Conservation (phyloP, 2,113 vertebrate genomes). For the Dromaius novaehollandiae region DNA sequence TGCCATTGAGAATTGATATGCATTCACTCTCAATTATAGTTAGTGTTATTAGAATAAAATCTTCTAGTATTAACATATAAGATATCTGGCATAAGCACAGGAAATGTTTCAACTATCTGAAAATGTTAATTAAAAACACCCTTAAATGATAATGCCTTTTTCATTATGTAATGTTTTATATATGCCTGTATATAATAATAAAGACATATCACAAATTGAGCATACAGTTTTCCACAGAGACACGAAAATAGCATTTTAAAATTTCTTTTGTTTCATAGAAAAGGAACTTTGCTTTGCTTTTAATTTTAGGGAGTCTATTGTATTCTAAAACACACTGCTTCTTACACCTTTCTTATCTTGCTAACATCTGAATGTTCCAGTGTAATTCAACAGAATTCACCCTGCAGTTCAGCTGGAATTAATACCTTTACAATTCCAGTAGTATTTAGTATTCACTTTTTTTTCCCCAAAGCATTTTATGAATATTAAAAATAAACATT, state of each 20-base stretch:
- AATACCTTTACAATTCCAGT: not conserved
- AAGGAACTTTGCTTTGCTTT: not conserved
- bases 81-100: not conserved
- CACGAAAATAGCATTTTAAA: not conserved
- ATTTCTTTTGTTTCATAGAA: not conserved
- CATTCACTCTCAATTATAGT: slow-evolving; percentile 12
- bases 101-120: not conserved
- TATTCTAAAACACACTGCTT: not conserved
- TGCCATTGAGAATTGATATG: slow-evolving; percentile 28
- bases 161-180: not conserved
- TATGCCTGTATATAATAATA: not conserved
- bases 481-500: not conserved
- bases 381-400: not conserved
- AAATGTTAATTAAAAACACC: slow-evolving; percentile 16
- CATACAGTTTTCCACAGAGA: not conserved
- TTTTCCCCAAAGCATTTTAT: not conserved
- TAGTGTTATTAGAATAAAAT: slow-evolving; percentile 30
- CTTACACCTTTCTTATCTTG: not conserved
- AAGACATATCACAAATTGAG: not conserved
- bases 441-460: not conserved
- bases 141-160: not conserved
- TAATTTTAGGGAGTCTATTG: not conserved
- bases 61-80: not conserved
- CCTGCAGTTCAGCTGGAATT: not conserved
- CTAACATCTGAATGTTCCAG: not conserved